Evolutionary conservation across 2,797 vertebrate genomes (phyloP).

Genomic region (Cirrhinus mrigala): DNA sequence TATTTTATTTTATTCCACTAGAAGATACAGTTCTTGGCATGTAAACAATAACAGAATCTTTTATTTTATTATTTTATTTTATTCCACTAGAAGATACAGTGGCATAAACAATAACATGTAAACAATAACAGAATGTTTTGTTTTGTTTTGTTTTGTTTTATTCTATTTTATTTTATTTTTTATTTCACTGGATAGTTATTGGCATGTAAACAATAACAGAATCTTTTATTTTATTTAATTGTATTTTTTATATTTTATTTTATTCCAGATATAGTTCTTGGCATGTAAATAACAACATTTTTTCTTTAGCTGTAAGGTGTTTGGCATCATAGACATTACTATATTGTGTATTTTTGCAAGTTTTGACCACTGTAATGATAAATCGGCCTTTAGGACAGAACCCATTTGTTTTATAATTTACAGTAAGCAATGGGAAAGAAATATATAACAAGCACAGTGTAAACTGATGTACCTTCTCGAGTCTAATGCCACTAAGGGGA

Average conservation of each 20-base stretch:
- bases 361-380: not conserved
- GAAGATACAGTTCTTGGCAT: too few relatives aligned
- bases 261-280: not conserved
- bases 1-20: too few relatives aligned
- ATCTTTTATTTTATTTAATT: not conserved
- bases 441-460: conserved; percentile 5
- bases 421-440: not conserved
- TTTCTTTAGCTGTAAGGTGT: not conserved
- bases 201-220: too few relatives aligned
- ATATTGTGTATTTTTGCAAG: not conserved
- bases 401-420: not conserved
- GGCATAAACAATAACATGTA: too few relatives aligned
- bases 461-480: not conserved
- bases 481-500: conserved; percentile 15
- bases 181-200: too few relatives aligned
- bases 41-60: too few relatives aligned
- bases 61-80: not conserved
- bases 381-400: not conserved
- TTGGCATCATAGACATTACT: not conserved
- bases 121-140: too few relatives aligned
- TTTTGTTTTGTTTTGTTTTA: too few relatives aligned
- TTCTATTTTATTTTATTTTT: too few relatives aligned
- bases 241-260: not conserved
- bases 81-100: too few relatives aligned
- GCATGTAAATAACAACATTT: not conserved